Percentiles rank a stretch among this genome's conserved stretches.
Conservation (phyloP, 2,888 invertebrate genomes). For the Epiperipatus broadwayi region DNA sequence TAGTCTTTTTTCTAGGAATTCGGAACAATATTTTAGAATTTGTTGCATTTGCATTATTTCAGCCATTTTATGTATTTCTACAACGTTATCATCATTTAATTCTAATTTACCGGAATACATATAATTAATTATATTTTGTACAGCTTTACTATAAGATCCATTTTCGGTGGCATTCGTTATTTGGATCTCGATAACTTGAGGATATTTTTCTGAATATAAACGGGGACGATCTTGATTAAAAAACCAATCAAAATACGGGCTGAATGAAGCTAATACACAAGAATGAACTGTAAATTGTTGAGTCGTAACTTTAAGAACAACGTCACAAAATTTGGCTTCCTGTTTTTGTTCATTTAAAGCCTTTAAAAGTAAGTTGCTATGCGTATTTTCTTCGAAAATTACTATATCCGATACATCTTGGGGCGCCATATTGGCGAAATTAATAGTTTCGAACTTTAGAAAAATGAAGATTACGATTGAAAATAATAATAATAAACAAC, state of each 20-base stretch:
- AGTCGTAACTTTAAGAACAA: slow-evolving; percentile 24
- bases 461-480: too few relatives aligned
- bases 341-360: slow-evolving; percentile 21
- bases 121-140: slow-evolving; percentile 23
- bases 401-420: too few relatives aligned
- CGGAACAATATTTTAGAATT: slow-evolving; percentile 18
- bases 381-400: too few relatives aligned
- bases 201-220: slow-evolving; percentile 13
- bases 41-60: slow-evolving; percentile 25
- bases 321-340: slow-evolving; percentile 24
- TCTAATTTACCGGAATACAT: slow-evolving; percentile 24
- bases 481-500: too few relatives aligned
- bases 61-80: slow-evolving; percentile 24
- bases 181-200: background rate
- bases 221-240: too few relatives aligned
- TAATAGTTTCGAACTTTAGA: too few relatives aligned
- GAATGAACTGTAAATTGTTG: slow-evolving; percentile 25
- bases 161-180: slow-evolving; percentile 12
- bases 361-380: too few relatives aligned
- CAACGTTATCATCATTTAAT: slow-evolving; percentile 18
- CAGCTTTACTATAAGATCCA: slow-evolving; percentile 23
- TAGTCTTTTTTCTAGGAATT: slow-evolving; percentile 18
- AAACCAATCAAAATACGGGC: slow-evolving; percentile 26
- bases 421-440: too few relatives aligned
- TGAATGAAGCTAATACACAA: slow-evolving; percentile 25